phyloP scores from a whole-genome alignment of 2,797 vertebrate genomes.

The Sebastes flavidus region DNA sequence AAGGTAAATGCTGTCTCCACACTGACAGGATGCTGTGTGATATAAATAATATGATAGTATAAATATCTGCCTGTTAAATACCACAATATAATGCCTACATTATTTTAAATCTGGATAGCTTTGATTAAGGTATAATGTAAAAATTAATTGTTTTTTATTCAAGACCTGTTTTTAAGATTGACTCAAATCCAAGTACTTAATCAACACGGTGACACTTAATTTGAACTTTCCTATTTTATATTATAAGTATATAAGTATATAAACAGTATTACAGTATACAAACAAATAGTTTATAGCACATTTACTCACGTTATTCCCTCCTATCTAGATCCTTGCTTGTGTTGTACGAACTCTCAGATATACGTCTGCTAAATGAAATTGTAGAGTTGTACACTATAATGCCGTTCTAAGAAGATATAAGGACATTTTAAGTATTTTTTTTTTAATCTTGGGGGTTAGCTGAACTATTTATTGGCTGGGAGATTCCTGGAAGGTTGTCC shows the following conservation, averaged over 20 bases:
- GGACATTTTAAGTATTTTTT: background rate
- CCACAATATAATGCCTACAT: background rate
- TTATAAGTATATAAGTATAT: no score
- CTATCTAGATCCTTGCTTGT: no score
- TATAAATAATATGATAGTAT: background rate
- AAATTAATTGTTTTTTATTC: background rate
- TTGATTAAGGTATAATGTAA: background rate
- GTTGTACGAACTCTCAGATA: no score
- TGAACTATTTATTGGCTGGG: background rate
- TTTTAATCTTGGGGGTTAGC: background rate
- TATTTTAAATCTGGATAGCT: background rate
- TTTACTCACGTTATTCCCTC: no score
- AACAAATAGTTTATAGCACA: background rate
- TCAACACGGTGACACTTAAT: no score
- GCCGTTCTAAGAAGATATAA: background rate
- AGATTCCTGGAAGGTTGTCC: background rate
- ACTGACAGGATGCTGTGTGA: background rate
- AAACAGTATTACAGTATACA: background rate
- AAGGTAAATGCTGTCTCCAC: background rate
- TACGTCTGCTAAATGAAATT: no score
- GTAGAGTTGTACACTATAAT: background rate
- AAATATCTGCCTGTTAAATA: background rate
- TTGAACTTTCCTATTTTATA: no score
- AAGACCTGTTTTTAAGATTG: background rate
- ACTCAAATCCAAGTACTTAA: no score